phyloP scores from a whole-genome alignment of 1,140 invertebrate species.

The Caerostris darwini region DNA sequence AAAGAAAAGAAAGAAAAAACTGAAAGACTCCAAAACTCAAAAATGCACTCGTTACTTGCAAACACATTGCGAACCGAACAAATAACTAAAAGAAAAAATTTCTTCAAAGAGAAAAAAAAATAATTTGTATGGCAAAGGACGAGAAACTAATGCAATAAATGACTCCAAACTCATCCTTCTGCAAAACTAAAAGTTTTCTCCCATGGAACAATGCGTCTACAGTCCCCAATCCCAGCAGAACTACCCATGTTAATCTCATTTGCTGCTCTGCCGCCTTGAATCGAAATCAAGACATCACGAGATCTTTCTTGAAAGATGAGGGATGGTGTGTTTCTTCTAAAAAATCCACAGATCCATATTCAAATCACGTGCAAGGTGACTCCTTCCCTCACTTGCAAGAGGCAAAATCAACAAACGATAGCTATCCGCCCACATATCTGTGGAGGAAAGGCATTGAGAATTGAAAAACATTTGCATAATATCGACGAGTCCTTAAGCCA shows the following conservation, averaged over 20 bases:
- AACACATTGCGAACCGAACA: too few relatives aligned
- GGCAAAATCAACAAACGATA: not conserved
- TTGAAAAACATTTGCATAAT: slow-evolving; percentile 12
- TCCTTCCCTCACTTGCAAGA: not conserved
- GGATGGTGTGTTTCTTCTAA: not conserved
- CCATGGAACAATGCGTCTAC: not conserved
- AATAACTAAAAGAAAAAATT: not conserved
- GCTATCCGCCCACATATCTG: too few relatives aligned
- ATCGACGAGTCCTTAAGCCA: too few relatives aligned
- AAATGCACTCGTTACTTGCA: not conserved
- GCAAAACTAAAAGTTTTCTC: not conserved
- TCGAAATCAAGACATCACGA: not conserved
- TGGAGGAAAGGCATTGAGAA: not conserved
- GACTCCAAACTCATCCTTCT: not conserved
- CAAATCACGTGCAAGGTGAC: not conserved
- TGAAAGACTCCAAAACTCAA: too few relatives aligned
- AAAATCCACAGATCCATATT: not conserved
- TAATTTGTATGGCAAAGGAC: not conserved
- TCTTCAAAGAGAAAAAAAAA: not conserved
- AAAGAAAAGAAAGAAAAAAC: too few relatives aligned
- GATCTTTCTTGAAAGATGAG: not conserved
- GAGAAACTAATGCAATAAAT: not conserved
- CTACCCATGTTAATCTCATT: not conserved
- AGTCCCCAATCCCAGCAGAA: not conserved
- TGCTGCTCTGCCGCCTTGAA: not conserved